Evolutionary conservation across 2,888 invertebrate species (phyloP), one percentile per base, ranked within the genome.

Genomic region (Ernsta delagoae): DNA sequence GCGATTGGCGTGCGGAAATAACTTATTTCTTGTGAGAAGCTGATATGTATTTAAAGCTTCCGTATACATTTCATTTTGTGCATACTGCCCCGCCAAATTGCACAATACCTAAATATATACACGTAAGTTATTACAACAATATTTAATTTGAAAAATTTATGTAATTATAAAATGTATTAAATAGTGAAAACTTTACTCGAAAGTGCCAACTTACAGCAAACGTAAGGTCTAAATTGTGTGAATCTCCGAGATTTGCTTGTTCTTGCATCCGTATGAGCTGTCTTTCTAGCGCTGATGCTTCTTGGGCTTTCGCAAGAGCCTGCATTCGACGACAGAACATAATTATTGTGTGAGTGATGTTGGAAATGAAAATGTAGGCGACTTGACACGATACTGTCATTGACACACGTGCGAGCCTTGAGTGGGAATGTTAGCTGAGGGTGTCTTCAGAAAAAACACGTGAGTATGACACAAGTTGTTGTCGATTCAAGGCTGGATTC

Each of bases 11-110:
- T 99, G 98, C 59, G 96, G 96, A 85, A 99, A 99, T 94, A 98
- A 96, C 85, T 98, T 97, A 84, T 99, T 99, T 79, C 97, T 96
- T 5, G 98, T 98, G 78, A 99, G 98, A 72, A 98, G 95, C 85
- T 98, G 98, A 89, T 99, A 99, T 0, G 99, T 99, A 79, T 98
- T 98, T 63, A 99, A 93, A 0, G 99, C 98, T 89, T 99, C 99
- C 9, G 97, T 97, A 81, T 97, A 98, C 96, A 99, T 97, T 83
- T 98, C 98, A 86, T 98, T 99, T 62, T 96, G 95, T 9, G 97
- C 97, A 85, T 99, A 99, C 84, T 99, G 98, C 81, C 97, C 98
- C 2, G 99, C 99, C 74, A 99, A 94, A 86, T 99, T 99, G 83
- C 99, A 99, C 53, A 99, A 94, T 0, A 99, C 98, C 98, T 98